Evolutionary conservation across 2,797 vertebrate species (phyloP).

Genomic region (Anomalospiza imberbis): DNA sequence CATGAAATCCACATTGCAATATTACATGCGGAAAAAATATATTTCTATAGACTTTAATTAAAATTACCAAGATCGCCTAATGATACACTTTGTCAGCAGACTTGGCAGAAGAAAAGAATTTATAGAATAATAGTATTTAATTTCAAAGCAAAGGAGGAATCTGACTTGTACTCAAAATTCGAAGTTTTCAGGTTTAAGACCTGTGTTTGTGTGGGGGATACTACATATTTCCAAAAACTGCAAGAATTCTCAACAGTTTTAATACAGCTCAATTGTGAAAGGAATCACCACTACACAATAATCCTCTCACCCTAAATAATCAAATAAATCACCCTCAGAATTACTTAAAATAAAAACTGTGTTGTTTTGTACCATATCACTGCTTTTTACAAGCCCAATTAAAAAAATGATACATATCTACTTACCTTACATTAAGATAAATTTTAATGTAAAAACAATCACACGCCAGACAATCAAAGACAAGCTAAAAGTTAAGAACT

Average conservation of each 20-base stretch:
- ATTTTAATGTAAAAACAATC: neutral
- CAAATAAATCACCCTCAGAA: neutral
- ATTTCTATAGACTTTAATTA: neutral
- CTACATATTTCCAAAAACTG: neutral
- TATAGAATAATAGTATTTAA: neutral
- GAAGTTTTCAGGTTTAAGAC: neutral
- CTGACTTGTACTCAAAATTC: neutral
- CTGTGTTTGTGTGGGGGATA: neutral
- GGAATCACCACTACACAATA: neutral
- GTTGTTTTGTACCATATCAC: neutral
- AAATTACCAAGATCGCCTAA: neutral
- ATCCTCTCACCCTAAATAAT: accelerated
- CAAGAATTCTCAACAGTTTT: neutral
- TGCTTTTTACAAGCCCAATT: neutral
- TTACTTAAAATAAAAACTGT: neutral
- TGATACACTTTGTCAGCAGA: neutral
- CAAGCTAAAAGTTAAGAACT: neutral
- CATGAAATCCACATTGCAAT: neutral
- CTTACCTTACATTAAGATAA: neutral
- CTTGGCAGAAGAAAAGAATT: neutral
- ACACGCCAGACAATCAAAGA: neutral
- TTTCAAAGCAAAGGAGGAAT: neutral
- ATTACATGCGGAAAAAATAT: neutral
- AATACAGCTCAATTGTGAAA: neutral
- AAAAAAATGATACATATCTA: neutral